Evolutionary conservation across 2,797 vertebrate genomes (phyloP), one percentile per base, ranked within the genome.

Genomic region (Oophaga sylvatica): DNA sequence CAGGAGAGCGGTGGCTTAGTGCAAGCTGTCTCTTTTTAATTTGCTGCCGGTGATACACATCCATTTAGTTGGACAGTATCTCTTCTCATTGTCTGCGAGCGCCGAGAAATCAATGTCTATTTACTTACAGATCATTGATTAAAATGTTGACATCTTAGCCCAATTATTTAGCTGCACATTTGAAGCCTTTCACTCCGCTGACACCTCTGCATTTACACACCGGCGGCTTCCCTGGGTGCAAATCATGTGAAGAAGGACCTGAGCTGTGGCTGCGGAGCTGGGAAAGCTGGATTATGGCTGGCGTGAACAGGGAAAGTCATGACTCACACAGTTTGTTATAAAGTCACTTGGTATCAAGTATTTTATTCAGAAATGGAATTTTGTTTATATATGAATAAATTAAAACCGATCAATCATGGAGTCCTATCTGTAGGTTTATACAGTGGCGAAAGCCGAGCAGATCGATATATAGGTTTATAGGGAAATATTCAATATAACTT

Each of bases 51-150:
- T 56, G 62, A 88, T 88, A 60, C 81, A 22, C 87, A 88, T 88
- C 82, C 56, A 88, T 80, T 88, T 75, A 62, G 67, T 56, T 80
- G 87, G 76, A 88, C 75, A 80, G 65, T 80, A 68, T 84, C 87
- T 84, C 62, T 35, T 59, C 81, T n/a, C 35, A 80, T 88, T 88
- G 87, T 79, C 81, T 88, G 81, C 29, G 31, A 19, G 87, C 20
- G 48, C 56, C 45, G 12, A 71, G 75, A 84, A 88, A 88, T 88
- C 87, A 80, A 84, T 88, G 76, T 83, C 87, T 80, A 84, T 88
- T 88, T 84, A 88, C 82, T 84, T 88, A 81, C 87, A 84, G 75
- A 73, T 67, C 82, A 78, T 88, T 88, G 87, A 88, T 88, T 88
- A 84, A 84, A 88, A 88, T 84, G 81, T 84, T 87, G 87, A 87